phyloP scores from a whole-genome alignment of 2,797 vertebrate species.

The Calcarius lapponicus region DNA sequence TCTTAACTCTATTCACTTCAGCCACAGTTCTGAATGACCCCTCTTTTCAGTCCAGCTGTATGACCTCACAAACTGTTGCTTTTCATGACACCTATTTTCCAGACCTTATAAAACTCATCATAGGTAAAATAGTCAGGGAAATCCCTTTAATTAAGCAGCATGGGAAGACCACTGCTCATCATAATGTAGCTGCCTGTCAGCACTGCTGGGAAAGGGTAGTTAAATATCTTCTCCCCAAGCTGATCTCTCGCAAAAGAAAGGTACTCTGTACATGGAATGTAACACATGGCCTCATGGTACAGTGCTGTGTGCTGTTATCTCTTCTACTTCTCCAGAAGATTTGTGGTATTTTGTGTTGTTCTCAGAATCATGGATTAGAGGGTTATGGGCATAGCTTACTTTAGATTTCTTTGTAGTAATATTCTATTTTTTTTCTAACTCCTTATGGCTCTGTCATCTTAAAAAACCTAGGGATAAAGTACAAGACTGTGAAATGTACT shows the following conservation, averaged over 20 bases:
- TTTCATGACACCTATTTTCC: neutral
- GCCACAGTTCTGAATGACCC: neutral
- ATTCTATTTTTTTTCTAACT: neutral
- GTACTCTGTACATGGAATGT: fast-evolving
- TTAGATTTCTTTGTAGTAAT: neutral
- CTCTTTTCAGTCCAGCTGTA: neutral
- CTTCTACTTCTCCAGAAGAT: neutral
- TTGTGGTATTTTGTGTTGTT: neutral
- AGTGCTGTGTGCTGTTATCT: neutral
- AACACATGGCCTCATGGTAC: neutral
- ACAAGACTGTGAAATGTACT: neutral
- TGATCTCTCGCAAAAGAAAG: neutral
- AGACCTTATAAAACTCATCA: neutral
- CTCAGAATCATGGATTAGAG: neutral
- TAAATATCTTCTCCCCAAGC: neutral
- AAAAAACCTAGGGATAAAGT: neutral
- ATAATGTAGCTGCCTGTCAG: neutral
- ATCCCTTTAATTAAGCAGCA: neutral
- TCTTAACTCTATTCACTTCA: neutral
- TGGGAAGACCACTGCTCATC: neutral
- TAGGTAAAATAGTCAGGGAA: neutral
- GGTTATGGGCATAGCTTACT: neutral
- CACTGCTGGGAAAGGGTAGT: neutral
- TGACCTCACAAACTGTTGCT: neutral
- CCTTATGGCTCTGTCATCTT: neutral